phyloP scores from a whole-genome alignment of 2,113 vertebrate genomes.

The Tyrannus savana region DNA sequence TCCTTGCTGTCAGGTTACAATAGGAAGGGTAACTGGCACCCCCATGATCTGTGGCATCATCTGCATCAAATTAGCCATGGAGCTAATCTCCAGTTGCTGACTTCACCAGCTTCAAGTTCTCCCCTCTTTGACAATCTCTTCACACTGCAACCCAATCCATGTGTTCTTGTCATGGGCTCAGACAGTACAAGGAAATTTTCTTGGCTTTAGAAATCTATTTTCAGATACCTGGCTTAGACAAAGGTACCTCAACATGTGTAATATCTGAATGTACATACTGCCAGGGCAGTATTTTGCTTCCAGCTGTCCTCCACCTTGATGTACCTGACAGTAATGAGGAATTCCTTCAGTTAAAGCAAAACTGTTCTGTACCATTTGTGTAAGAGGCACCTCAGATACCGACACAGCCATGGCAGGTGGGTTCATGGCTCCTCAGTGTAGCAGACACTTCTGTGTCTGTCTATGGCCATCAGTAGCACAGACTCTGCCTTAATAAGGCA shows the following conservation, averaged over 20 bases:
- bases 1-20: neutral
- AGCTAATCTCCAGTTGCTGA: neutral
- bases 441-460: neutral
- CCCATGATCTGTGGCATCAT: neutral
- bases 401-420: neutral
- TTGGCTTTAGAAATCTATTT: neutral
- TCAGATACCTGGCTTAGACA: neutral
- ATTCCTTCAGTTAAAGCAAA: neutral
- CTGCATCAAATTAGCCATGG: neutral
- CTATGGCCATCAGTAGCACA: neutral
- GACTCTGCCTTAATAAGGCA: neutral
- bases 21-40: neutral
- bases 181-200: neutral
- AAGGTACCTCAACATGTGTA: neutral
- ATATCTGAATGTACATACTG: neutral
- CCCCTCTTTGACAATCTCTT: neutral
- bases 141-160: neutral
- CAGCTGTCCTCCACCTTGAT: neutral
- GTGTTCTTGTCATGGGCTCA: neutral
- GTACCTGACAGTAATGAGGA: neutral
- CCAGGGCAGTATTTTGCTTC: neutral
- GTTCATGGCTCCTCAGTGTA: neutral
- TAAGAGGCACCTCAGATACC: neutral
- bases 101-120: neutral
- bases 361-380: neutral